Conservation (phyloP, 2,797 vertebrate species). For the Chrysocyon brachyurus region DNA sequence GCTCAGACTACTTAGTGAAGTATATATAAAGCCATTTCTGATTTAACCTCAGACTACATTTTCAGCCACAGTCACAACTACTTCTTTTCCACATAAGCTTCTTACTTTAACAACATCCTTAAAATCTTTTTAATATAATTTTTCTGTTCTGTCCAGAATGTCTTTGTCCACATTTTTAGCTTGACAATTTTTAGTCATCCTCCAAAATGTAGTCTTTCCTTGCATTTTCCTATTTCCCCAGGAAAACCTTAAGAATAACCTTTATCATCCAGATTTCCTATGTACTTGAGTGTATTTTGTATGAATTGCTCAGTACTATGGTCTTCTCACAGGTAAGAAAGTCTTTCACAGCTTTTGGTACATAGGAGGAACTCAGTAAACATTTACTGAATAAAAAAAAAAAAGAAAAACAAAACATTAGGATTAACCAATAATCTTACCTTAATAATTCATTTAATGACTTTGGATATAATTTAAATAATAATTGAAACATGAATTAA, state of each 20-base stretch:
- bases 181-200: conserved; percentile 34
- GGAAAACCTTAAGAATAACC: background rate
- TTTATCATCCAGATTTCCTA: background rate
- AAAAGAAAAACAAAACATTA: background rate
- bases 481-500: background rate
- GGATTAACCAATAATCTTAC: background rate
- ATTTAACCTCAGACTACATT: background rate
- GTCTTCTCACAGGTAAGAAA: background rate
- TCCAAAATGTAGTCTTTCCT: background rate
- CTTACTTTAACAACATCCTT: background rate
- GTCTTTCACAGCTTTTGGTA: background rate
- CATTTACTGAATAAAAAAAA: background rate
- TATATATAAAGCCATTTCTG: background rate
- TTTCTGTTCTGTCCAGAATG: background rate
- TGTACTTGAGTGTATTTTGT: background rate
- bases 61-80: background rate
- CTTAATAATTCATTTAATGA: background rate
- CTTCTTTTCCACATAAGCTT: background rate
- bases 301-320: background rate
- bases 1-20: background rate
- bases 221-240: background rate
- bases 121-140: background rate
- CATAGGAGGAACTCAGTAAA: background rate
- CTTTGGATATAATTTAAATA: background rate
- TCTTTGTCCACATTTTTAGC: background rate